Base-by-base conservation (phyloP, 2,113 vertebrate genomes). In the Atractosteus spatula region DNA sequence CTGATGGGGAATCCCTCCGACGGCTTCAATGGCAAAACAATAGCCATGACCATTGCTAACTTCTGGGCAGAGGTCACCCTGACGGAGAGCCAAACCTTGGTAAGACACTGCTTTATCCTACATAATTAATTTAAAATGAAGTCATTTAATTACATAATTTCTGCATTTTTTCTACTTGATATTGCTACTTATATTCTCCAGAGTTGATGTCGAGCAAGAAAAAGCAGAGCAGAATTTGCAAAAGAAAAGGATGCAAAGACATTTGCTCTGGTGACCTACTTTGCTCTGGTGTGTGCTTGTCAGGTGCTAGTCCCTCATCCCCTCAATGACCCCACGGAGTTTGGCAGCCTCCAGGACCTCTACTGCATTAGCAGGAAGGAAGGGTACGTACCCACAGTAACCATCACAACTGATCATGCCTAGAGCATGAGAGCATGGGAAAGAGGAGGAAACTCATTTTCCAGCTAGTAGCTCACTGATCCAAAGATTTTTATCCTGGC, bases 1-100 rank as follows among this genome's bases (percentile, higher is more conserved):
- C 74, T 94, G 13, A 93, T 94, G 82, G 93, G 93, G 43, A 94
- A 94, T 76, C 93, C 93, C 7, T 94, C 93, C 7, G 93, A 94
- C 14, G 92, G 93, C 44, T 94, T 94, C 72, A 78, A 93, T 11
- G 93, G 93, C 7, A 94, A 94, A 85, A 94, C 93, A 57, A 93
- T 94, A 2, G 91, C 92, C 3, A 92, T 94, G 92, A 87, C 79
- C 6, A 91, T 94, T 78, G 86, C 88, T 3, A 94, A 94, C 82
- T 94, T 94, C 82, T 94, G 93, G 92, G 93, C 93, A 0, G 93
- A 94, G 71, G 93, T 93, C 68, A 93, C 88, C 0, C 85, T 94
- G 7, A 75, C 86, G 55, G 89, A 93, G 77, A 94, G 91, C 72
- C 86, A 92, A 64, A 84, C 85, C 75, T 74, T 94, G 89, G 93